phyloP scores from a whole-genome alignment of 2,113 vertebrate genomes.

The Scartelaos histophorus region DNA sequence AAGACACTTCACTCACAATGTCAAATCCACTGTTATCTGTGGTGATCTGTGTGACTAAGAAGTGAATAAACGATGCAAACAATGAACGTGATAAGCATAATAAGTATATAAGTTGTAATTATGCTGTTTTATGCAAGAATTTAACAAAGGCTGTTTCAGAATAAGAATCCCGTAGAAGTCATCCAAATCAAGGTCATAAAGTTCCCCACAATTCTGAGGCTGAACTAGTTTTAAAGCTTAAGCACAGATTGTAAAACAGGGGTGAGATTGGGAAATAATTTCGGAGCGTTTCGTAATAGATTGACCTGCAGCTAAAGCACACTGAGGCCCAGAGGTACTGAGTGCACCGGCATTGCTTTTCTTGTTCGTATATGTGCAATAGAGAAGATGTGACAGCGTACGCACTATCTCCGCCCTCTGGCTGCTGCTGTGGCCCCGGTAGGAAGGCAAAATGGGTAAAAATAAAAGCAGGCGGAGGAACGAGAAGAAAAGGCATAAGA shows the following conservation, averaged over 20 bases:
- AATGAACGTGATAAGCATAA: too few relatives aligned
- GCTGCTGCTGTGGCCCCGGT: conserved; percentile 30
- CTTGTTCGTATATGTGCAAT: neutral
- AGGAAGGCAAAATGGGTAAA: conserved; percentile 20
- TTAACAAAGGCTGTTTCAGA: neutral
- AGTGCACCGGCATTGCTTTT: neutral
- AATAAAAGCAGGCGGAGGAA: neutral
- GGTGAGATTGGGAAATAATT: conserved; percentile 57
- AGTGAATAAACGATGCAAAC: too few relatives aligned
- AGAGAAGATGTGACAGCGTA: conserved; percentile 3
- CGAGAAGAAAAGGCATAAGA: neutral
- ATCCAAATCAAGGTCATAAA: conserved; percentile 8
- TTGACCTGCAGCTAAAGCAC: conserved; percentile 55
- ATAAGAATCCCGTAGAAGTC: neutral
- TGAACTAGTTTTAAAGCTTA: conserved; percentile 32
- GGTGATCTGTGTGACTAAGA: too few relatives aligned
- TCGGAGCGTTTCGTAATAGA: conserved; percentile 64
- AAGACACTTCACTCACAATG: too few relatives aligned
- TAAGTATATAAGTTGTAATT: too few relatives aligned
- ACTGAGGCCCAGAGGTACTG: conserved; percentile 33
- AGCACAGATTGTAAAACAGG: conserved; percentile 39
- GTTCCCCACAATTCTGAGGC: conserved; percentile 32
- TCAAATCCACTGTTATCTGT: too few relatives aligned
- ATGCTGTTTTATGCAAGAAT: neutral
- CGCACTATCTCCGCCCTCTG: conserved; percentile 36